Conservation (phyloP, 2,797 vertebrate genomes). For the Iguana delicatissima region DNA sequence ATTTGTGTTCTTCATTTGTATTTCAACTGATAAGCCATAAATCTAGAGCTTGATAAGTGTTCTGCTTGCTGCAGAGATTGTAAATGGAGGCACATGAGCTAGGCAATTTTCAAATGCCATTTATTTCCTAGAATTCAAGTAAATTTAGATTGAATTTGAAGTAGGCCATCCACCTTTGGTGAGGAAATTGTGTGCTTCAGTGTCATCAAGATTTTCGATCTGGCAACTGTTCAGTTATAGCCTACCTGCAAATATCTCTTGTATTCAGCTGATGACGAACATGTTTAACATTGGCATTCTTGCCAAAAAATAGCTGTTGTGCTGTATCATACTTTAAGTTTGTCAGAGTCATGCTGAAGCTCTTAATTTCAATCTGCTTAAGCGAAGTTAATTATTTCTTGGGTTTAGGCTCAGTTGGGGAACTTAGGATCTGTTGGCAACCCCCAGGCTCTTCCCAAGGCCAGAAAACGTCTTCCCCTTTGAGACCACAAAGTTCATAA, state of each 20-base stretch:
- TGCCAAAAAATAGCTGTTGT: too few species aligned
- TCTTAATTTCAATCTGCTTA: not conserved
- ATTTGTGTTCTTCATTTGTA: not conserved
- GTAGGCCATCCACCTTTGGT: not conserved
- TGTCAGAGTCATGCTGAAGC: not conserved
- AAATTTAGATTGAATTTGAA: not conserved
- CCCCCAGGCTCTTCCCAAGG: not conserved
- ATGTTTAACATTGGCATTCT: not conserved
- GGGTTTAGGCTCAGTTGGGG: not conserved
- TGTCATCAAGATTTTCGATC: not conserved
- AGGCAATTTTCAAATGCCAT: not conserved
- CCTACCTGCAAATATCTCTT: not conserved
- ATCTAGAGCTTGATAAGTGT: not conserved
- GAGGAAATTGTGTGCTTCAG: constrained; percentile 8
- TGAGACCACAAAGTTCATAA: too few species aligned
- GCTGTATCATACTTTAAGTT: not conserved
- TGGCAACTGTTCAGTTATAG: not conserved
- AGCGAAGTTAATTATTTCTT: not conserved
- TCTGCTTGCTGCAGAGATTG: not conserved
- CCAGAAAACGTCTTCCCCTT: too few species aligned
- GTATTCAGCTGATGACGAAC: not conserved
- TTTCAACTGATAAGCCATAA: not conserved
- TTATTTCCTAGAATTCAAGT: constrained; percentile 5
- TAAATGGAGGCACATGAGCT: not conserved
- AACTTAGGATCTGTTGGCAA: not conserved